Evolutionary conservation across 2,113 vertebrate genomes (phyloP), one percentile per base, ranked within the genome.

Genomic region (Alouatta palliata): DNA sequence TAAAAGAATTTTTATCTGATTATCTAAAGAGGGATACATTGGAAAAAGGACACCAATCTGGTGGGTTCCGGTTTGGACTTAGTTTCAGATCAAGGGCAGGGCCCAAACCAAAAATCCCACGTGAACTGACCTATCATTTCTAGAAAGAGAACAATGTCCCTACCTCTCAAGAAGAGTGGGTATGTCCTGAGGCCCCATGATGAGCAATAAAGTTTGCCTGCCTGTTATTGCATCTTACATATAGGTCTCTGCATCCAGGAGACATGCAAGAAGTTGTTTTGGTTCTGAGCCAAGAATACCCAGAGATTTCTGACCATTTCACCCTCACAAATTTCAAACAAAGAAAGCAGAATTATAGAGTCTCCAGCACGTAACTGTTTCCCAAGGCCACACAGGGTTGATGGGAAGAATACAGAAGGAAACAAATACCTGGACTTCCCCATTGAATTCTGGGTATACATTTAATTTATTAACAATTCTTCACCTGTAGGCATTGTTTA

Each of bases 221-320:
- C 40, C 64, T 94, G n/a, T 58, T 91, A 40, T 32, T 84, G 43
- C 19, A 75, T 13, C 84, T 93, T 64, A 91, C 7, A 54, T 49
- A 54, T 52, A n/a, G 37, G 30, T 76, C 40, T 58, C 35, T 82
- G 73, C 21, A 58, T 84, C 45, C 45, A 56, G 27, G n/a, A 19
- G 49, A 87, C 81, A 90, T 58, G 73, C 30, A 87, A 80, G 85
- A 89, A 90, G n/a, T 75, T 84, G 82, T 91, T 95, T 93, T 43
- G 43, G 30, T 95, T 93, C 82, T 79, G 47, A 79, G 10, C 9
- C 87, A 88, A 88, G 23, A 88, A 75, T 84, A 73, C 80, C 49
- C 77, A 30, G 54, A 84, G 75, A 64, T 16, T 52, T 80, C 35
- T 37, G 71, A 70, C 40, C n/a, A 86, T 89, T 61, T 12, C 52